Percentiles rank a stretch among this genome's conserved stretches.
These are phyloP conservation scores for Verasper variegatus DNA, from an alignment of 2,113 vertebrate species.

Conservation along the genomic window DNA sequence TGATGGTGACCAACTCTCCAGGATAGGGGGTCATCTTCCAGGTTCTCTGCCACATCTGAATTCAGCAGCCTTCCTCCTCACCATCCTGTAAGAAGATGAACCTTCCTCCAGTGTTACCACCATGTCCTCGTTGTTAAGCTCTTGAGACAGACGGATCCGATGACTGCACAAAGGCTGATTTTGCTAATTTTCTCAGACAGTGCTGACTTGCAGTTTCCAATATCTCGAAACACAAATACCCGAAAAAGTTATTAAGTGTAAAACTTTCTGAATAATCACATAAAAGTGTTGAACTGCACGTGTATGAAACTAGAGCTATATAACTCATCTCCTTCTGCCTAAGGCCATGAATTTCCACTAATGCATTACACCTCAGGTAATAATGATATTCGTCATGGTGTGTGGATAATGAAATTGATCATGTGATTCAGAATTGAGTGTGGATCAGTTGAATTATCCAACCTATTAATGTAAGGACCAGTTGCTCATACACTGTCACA, in stretches of 20 bases:
- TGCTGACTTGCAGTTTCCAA: not conserved
- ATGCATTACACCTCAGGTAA: not conserved
- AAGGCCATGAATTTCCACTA: not conserved
- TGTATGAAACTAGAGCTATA: not conserved
- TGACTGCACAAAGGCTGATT: not conserved
- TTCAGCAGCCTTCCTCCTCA: too few species aligned
- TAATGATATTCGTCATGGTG: not conserved
- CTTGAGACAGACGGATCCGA: not conserved
- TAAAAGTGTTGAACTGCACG: not conserved
- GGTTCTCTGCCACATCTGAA: too few species aligned
- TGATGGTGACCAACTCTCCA: too few species aligned
- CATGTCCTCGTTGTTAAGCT: not conserved
- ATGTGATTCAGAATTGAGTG: not conserved
- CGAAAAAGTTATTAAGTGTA: not conserved
- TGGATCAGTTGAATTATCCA: not conserved
- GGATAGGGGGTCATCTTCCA: too few species aligned
- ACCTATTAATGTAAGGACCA: not conserved
- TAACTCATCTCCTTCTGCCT: not conserved
- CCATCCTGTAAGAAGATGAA: too few species aligned
- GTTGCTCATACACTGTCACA: too few species aligned
- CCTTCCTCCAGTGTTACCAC: too few species aligned
- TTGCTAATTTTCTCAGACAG: not conserved
- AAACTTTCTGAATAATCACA: not conserved
- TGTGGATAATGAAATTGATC: not conserved
- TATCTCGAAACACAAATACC: not conserved